Percentiles rank a stretch among this genome's conserved stretches.
Conservation (phyloP, 2,113 vertebrate genomes). For the Alethe castanea region DNA sequence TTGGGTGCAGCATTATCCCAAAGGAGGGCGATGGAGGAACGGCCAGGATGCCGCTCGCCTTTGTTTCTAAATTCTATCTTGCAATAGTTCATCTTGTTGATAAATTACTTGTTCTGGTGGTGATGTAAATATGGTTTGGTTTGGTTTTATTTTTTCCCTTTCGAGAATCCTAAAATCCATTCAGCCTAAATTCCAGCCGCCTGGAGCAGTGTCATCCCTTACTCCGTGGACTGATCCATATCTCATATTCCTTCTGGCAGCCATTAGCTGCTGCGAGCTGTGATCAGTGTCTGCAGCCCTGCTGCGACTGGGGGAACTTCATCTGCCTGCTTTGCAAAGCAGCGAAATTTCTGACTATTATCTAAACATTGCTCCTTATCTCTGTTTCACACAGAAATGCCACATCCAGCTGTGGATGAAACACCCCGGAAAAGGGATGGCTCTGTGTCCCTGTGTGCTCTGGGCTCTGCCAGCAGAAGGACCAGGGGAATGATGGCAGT, state of each 20-base stretch:
- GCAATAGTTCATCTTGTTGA: not conserved
- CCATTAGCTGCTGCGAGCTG: constrained; percentile 32
- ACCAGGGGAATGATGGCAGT: not conserved
- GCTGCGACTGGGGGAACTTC: not conserved
- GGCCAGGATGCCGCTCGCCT: not conserved
- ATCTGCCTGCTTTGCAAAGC: not conserved
- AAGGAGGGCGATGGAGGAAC: not conserved
- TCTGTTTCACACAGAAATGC: not conserved
- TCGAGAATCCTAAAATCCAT: not conserved
- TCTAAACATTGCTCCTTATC: not conserved
- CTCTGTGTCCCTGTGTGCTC: not conserved
- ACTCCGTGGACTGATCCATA: not conserved
- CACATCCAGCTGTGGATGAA: not conserved
- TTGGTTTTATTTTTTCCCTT: not conserved
- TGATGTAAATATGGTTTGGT: not conserved
- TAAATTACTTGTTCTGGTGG: not conserved
- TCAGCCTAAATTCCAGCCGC: not conserved
- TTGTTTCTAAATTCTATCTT: constrained; percentile 20
- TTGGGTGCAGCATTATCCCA: not conserved
- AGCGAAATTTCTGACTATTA: not conserved
- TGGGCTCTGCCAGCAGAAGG: not conserved
- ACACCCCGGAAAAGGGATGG: not conserved
- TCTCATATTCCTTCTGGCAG: constrained; percentile 19
- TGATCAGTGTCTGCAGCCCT: not conserved
- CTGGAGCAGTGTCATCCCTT: not conserved